These are phyloP conservation scores for Molanna angustata DNA, from an alignment of 2,888 invertebrate genomes.

Conservation along the genomic window DNA sequence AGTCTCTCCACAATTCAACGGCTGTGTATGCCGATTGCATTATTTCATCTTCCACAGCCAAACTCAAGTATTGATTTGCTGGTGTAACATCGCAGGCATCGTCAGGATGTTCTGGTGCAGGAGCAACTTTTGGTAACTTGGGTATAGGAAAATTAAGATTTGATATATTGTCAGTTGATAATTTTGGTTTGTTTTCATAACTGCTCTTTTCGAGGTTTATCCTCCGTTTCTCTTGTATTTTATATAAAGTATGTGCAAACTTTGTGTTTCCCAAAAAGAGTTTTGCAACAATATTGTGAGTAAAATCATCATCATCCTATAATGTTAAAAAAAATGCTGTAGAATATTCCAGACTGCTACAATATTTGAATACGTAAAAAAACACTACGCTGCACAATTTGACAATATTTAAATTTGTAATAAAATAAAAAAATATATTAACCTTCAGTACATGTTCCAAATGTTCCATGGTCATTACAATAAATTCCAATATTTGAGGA, in stretches of 20 bases:
- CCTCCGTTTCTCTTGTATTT: conserved; percentile 14
- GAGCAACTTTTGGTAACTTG: neutral
- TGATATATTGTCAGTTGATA: neutral
- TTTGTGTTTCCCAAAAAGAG: conserved; percentile 20
- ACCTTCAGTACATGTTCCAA: conserved; percentile 17
- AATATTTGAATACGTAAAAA: too few species aligned
- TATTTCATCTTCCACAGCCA: conserved; percentile 18
- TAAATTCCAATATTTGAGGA: conserved; percentile 8
- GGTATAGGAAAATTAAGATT: neutral
- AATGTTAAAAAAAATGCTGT: too few species aligned
- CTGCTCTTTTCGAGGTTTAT: conserved; percentile 13
- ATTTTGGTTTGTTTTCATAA: neutral
- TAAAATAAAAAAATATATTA: too few species aligned
- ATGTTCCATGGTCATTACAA: conserved; percentile 8
- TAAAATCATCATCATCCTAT: too few species aligned
- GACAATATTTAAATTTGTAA: too few species aligned
- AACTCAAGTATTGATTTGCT: conserved; percentile 23
- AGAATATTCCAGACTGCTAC: too few species aligned
- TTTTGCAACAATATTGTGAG: too few species aligned
- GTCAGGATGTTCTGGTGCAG: conserved; percentile 20
- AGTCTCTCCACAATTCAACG: conserved; percentile 18
- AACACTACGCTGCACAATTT: too few species aligned
- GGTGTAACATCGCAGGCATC: conserved; percentile 28
- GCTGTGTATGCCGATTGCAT: conserved; percentile 19
- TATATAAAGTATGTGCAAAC: conserved; percentile 10